Percentiles rank a stretch among this genome's conserved stretches.
These are phyloP conservation scores for Ecdyonurus torrentis DNA, from an alignment of 2,888 invertebrate genomes.

Conservation along the genomic window DNA sequence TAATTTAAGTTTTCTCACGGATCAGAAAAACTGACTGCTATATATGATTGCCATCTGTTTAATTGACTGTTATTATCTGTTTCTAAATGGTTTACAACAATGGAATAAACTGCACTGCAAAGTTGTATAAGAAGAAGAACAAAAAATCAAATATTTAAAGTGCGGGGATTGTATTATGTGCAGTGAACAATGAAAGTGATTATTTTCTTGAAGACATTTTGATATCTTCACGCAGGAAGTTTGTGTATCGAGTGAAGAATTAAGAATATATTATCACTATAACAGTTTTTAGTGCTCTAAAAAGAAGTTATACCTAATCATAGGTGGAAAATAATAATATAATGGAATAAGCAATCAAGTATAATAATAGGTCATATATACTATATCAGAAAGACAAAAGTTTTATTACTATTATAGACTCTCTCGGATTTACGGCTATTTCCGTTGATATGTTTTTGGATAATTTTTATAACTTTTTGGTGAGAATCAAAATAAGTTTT, in stretches of 20 bases:
- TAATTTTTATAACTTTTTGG: background rate
- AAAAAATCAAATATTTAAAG: too few relatives aligned
- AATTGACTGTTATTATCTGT: too few relatives aligned
- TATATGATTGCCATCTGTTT: background rate
- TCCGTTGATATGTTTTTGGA: background rate
- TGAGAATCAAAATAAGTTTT: background rate
- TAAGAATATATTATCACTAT: background rate
- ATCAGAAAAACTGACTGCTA: too few relatives aligned
- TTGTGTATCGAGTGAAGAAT: too few relatives aligned
- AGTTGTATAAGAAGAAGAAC: too few relatives aligned
- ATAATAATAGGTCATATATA: background rate
- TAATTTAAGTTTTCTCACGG: too few relatives aligned
- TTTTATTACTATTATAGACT: background rate
- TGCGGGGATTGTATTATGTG: too few relatives aligned
- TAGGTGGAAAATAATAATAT: too few relatives aligned
- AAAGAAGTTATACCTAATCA: background rate
- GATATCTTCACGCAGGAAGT: background rate
- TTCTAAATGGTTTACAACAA: too few relatives aligned
- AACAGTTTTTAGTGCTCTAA: background rate
- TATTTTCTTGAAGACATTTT: background rate
- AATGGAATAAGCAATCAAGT: background rate
- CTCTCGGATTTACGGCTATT: background rate
- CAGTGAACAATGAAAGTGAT: background rate
- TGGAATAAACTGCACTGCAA: too few relatives aligned
- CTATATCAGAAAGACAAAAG: background rate